Percentiles rank a stretch among this genome's conserved stretches.
Conservation (phyloP, 2,113 vertebrate genomes). For the Rhinolophus sinicus region DNA sequence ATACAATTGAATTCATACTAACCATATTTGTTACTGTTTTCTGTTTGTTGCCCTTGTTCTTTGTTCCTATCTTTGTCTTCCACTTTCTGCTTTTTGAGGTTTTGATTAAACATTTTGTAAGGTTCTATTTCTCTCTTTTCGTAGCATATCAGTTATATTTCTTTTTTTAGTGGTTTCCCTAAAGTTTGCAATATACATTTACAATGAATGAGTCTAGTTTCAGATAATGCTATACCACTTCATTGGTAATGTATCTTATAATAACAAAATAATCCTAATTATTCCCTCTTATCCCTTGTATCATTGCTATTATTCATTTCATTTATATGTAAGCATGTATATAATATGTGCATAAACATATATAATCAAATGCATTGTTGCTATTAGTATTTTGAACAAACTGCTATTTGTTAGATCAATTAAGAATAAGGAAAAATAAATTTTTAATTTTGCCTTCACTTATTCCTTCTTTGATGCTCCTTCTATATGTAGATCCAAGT, state of each 20-base stretch:
- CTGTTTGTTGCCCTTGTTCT: background rate
- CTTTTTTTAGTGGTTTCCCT: background rate
- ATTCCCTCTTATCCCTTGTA: background rate
- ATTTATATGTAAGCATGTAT: too few species aligned
- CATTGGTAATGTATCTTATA: too few species aligned
- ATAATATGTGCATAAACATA: background rate
- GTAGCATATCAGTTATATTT: background rate
- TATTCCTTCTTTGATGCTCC: background rate
- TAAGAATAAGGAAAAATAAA: background rate
- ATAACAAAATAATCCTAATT: background rate
- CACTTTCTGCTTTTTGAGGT: background rate
- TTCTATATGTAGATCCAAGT: background rate
- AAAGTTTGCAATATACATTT: background rate
- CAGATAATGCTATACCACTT: background rate
- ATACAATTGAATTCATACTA: background rate
- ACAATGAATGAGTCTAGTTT: background rate
- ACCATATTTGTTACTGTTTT: background rate
- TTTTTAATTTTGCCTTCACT: background rate
- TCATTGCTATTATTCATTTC: background rate
- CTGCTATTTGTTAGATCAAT: background rate
- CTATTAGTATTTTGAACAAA: background rate
- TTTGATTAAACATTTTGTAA: background rate
- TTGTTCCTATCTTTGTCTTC: background rate
- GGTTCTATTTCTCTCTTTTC: background rate
- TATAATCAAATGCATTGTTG: background rate